A percentile compares a stretch with the other conserved stretches of the same genome.
Evolutionary conservation across 2,797 vertebrate species (phyloP).

Genomic region (Paguma larvata): DNA sequence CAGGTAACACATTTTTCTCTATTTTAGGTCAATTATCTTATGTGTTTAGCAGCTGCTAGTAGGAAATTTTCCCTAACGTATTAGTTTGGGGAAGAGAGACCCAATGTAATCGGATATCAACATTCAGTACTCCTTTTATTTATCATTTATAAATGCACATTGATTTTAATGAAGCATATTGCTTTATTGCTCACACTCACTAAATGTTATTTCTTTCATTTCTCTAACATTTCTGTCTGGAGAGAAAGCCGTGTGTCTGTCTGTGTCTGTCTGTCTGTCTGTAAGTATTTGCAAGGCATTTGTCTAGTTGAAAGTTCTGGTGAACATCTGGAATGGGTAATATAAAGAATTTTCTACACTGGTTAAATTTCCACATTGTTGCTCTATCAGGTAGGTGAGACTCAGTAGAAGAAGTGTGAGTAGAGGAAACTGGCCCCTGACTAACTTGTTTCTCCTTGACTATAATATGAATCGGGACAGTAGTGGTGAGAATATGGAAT

Average conservation of each 20-base stretch:
- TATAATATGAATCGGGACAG: not conserved
- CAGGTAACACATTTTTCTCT: constrained; percentile 32
- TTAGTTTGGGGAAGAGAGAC: not conserved
- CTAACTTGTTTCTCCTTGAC: constrained; percentile 1
- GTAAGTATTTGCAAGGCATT: constrained; percentile 54
- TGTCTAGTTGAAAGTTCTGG: constrained; percentile 20
- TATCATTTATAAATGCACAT: not conserved
- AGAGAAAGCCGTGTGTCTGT: not conserved
- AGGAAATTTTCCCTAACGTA: not conserved
- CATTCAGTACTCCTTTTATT: constrained; percentile 32
- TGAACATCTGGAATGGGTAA: constrained; percentile 32
- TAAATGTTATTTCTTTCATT: constrained; percentile 32
- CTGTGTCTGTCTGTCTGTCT: not conserved
- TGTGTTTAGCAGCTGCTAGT: not conserved
- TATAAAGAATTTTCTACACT: constrained; percentile 11
- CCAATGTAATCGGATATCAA: not conserved
- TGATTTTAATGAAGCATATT: not conserved
- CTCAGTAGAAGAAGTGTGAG: not conserved
- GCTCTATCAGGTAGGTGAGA: not conserved
- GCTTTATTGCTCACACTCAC: constrained; percentile 2
- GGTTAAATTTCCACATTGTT: constrained; percentile 43
- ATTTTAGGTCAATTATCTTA: constrained; percentile 58
- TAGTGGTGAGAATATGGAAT: not conserved
- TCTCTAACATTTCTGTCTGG: not conserved
- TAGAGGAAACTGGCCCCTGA: not conserved